A percentile compares a stretch with the other conserved stretches of the same genome.
phyloP scores from a whole-genome alignment of 2,113 vertebrate genomes.

The Lagenorhynchus albirostris region DNA sequence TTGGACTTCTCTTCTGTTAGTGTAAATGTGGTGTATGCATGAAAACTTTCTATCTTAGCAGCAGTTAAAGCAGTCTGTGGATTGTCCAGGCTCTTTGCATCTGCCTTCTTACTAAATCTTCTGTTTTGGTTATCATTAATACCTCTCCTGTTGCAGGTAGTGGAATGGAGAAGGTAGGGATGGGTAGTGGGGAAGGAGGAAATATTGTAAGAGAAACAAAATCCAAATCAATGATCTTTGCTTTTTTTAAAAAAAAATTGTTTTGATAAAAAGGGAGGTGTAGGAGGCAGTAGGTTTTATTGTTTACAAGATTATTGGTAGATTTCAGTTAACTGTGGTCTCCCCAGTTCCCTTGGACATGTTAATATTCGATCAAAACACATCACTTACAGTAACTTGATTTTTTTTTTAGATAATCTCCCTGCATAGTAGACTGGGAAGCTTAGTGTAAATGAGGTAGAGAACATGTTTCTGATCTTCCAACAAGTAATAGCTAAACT shows the following conservation, averaged over 20 bases:
- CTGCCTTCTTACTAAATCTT: background rate
- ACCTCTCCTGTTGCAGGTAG: background rate
- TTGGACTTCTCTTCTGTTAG: background rate
- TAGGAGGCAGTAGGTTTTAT: slow-evolving; percentile 5
- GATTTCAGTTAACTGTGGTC: slow-evolving; percentile 32
- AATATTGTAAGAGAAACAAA: background rate
- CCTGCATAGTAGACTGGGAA: background rate
- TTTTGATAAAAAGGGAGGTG: background rate
- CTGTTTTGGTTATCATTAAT: background rate
- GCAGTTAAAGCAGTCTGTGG: background rate
- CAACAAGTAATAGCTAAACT: slow-evolving; percentile 42
- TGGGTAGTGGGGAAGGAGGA: background rate
- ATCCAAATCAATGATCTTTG: background rate
- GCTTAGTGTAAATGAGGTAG: slow-evolving; percentile 11
- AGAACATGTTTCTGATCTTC: slow-evolving; percentile 22
- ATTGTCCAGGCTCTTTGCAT: background rate
- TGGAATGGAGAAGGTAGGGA: background rate
- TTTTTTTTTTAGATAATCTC: slow-evolving; percentile 47
- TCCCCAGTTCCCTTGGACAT: background rate
- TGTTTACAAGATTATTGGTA: slow-evolving; percentile 31
- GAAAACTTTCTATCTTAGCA: background rate
- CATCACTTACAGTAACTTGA: slow-evolving; percentile 54
- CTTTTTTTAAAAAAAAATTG: background rate
- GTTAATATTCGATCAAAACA: slow-evolving; percentile 33
- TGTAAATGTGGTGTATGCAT: background rate